Evolutionary conservation across 2,888 invertebrate species (phyloP), one percentile per base, ranked within the genome.

Genomic region (Tetragnatha montana): DNA sequence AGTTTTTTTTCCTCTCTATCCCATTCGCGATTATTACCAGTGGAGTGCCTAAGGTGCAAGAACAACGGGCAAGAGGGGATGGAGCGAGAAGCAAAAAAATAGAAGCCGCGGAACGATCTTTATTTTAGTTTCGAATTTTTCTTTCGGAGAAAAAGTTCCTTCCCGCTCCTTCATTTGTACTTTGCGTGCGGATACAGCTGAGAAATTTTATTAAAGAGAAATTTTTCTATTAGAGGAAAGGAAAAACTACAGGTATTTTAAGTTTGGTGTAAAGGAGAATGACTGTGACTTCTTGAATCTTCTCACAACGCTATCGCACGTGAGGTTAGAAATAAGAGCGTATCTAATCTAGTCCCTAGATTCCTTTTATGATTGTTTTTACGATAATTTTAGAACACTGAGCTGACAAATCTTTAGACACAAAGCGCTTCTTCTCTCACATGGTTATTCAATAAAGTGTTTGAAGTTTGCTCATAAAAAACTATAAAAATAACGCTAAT

Each of bases 41-140:
- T 78, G 60, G 60, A 78, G 60, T 60, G 60, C 78, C 78, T 60
- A 21, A 78, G 78, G 78, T 78, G 78, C 8, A 78, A 78, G 78
- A 35, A 12, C 51, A 60, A 22, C 21, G 50, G 21, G 8, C 12
- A 60, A 19, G 22, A 78, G 14, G 6, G 60, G 51, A 21, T 17
- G 60, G 60, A 19, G 49, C 35, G 74, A n/a, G 47, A 74, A 74
- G n/a, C 1, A 35, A 35, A 60, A 60, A 60, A 60, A 60, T 60
- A 60, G 60, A 60, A 60, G 60, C 76, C 50, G 19, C n/a, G 76
- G 50, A 78, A 78, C 60, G 78, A 78, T 78, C 78, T 78, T 78
- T 78, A 78, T 78, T 78, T 78, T 60, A 78, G 17, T 78, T 22
- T 78, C n/a, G 14, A 22, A 78, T 60, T 68, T 78, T 78, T 60